Percentiles rank a stretch among this genome's conserved stretches.
These are phyloP conservation scores for Papilio machaon DNA, from an alignment of 1,140 invertebrate genomes.

Conservation along the genomic window DNA sequence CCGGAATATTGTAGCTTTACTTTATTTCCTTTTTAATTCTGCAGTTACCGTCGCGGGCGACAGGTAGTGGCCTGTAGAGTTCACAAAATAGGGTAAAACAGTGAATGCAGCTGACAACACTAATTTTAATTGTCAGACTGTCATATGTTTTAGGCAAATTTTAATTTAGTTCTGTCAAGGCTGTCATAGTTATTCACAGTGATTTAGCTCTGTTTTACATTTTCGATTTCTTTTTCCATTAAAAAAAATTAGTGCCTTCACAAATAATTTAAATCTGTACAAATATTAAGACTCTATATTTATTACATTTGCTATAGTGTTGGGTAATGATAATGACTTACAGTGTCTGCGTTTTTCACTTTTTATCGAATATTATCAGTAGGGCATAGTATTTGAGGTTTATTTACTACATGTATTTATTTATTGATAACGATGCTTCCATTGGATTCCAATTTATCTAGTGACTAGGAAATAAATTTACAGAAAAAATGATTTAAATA, in stretches of 20 bases:
- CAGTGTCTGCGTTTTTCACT: background rate
- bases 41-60: no score
- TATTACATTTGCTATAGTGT: background rate
- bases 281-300: background rate
- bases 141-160: slow-evolving; percentile 4
- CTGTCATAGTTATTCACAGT: background rate
- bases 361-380: slow-evolving; percentile 18
- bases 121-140: background rate
- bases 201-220: background rate
- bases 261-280: background rate
- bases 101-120: background rate
- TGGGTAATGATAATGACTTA: background rate
- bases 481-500: slow-evolving; percentile 12
- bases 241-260: background rate
- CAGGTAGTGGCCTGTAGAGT: no score
- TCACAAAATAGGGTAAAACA: background rate
- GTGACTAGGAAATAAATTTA: background rate
- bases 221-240: background rate
- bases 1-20: no score
- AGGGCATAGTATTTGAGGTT: slow-evolving; percentile 15
- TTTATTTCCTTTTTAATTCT: no score
- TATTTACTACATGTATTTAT: slow-evolving; percentile 9
- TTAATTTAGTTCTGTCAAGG: slow-evolving; percentile 2
- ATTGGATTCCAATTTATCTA: slow-evolving; percentile 5
- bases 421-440: slow-evolving; percentile 23